These are phyloP conservation scores for Pseudococcus jackbeardsleyi DNA, from an alignment of 2,888 invertebrate species.

Conservation along the genomic window DNA sequence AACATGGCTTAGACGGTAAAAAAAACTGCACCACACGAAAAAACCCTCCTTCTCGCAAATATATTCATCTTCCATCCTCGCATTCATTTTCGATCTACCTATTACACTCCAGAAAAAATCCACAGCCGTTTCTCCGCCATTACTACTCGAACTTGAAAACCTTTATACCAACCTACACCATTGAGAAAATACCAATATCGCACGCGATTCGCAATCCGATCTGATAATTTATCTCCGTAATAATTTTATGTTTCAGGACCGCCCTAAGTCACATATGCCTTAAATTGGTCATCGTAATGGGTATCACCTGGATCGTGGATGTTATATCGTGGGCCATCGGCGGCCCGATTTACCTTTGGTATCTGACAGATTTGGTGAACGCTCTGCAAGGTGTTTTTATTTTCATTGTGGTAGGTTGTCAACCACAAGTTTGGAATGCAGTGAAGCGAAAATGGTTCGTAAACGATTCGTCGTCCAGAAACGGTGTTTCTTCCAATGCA, in stretches of 20 bases:
- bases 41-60: too few relatives aligned
- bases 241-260: conserved; percentile 74
- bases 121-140: too few relatives aligned
- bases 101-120: too few relatives aligned
- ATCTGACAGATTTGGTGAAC: conserved; percentile 86
- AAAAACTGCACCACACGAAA: too few relatives aligned
- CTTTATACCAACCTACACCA: too few relatives aligned
- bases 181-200: too few relatives aligned
- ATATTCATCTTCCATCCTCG: too few relatives aligned
- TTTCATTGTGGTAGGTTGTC: conserved; percentile 89
- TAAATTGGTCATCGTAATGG: conserved; percentile 87
- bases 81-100: too few relatives aligned
- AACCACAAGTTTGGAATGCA: conserved; percentile 84
- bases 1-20: too few relatives aligned
- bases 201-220: not conserved
- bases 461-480: conserved; percentile 73
- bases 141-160: too few relatives aligned
- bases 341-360: conserved; percentile 85
- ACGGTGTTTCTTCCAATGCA: conserved; percentile 80
- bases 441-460: conserved; percentile 78
- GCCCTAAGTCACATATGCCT: conserved; percentile 87
- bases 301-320: conserved; percentile 83
- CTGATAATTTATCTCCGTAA: not conserved
- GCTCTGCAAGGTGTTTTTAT: conserved; percentile 90
- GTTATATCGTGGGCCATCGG: conserved; percentile 87